Conservation (phyloP, 2,888 invertebrate species). For the Osmoderma eremita region DNA sequence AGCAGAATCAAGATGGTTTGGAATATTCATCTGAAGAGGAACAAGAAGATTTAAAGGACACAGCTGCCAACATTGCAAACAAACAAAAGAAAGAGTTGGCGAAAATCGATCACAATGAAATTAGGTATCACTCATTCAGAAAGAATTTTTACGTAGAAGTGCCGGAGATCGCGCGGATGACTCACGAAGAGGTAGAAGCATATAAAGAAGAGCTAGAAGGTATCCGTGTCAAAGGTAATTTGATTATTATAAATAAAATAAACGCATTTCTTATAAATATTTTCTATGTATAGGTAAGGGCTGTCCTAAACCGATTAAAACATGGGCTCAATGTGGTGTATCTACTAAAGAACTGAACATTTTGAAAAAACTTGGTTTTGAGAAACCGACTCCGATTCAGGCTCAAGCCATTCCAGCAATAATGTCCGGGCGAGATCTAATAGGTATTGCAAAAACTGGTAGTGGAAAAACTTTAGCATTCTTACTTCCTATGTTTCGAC, state of each 20-base stretch:
- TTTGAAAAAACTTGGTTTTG: constrained; percentile 88
- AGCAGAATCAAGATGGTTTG: constrained; percentile 97
- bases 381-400: constrained; percentile 98
- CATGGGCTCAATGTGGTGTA: constrained; percentile 99
- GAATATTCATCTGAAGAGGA: constrained; percentile 99
- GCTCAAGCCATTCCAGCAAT: constrained; percentile 97
- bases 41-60: constrained; percentile 91
- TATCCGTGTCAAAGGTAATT: constrained; percentile 87
- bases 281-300: constrained; percentile 70
- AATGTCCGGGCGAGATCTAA: constrained; percentile 96
- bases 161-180: constrained; percentile 94
- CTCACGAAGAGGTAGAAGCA: constrained; percentile 83
- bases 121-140: constrained; percentile 88
- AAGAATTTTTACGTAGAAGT: constrained; percentile 98
- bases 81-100: constrained; percentile 93
- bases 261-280: neutral
- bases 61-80: constrained; percentile 87
- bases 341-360: constrained; percentile 95
- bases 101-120: constrained; percentile 88
- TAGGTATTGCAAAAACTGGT: constrained; percentile 99
- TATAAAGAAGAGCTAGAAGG: constrained; percentile 93
- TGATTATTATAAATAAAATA: neutral
- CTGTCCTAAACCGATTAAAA: constrained; percentile 93
- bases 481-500: constrained; percentile 96
- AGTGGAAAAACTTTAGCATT: constrained; percentile 99